Evolutionary conservation across 2,888 invertebrate species (phyloP), one percentile per base, ranked within the genome.

Genomic region (Aphidius colemani): DNA sequence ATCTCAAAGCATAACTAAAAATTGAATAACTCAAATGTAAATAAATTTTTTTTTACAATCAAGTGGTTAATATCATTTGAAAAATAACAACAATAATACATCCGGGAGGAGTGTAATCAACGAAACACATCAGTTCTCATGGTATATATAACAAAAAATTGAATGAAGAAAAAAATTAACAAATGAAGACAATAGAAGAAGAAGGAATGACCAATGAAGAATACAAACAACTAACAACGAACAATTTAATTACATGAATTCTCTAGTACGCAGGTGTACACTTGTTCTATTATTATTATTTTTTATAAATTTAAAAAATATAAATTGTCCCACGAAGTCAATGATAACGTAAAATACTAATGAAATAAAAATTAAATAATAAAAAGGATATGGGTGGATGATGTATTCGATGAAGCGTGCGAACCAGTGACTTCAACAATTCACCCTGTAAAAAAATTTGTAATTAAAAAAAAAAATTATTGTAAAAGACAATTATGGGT

Each of bases 341-440:
- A 30, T 30, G 2, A 30, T 30, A 30, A 30, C 13, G 13, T 18
- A 18, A 18, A 18, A 18, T 18, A 18, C 30, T 30, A 30, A 30
- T 30, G 30, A 30, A 30, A 30, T 30, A 30, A 30, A 30, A 30
- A 30, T 30, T 30, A 30, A 30, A 30, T 30, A 55, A 53, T 40
- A 53, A 41, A 46, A 13, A 48, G 53, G 48, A 53, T 48, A 55
- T 61, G 44, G 49, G 43, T 44, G 3, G 3, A 46, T 41, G 9
- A 41, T 59, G 18, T 41, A 45, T 13, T 61, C 51, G 53, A 64
- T 64, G 41, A 58, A 48, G 64, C 57, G 61, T 61, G 64, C 53
- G 60, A 61, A 61, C 57, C 60, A 65, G 53, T 53, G 48, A 45
- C 41, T 39, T 41, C 46, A 53, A 57, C 56, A 41, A 60, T 56